Evolutionary conservation across 2,113 vertebrate species (phyloP).

Genomic region (Tragelaphus scriptus): DNA sequence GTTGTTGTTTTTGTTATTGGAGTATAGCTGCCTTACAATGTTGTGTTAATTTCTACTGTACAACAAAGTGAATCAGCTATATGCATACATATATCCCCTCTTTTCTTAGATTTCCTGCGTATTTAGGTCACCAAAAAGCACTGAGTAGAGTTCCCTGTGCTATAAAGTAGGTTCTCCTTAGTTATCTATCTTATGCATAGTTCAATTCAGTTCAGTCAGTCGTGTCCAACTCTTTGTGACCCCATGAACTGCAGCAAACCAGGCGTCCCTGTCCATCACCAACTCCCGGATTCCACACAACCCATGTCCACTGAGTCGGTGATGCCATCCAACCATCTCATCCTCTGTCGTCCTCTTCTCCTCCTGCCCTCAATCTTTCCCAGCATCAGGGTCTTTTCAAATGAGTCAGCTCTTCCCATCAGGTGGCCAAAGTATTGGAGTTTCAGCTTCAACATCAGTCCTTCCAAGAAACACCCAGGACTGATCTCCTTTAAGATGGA

Average conservation of each 20-base stretch:
- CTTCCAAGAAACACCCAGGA: background rate
- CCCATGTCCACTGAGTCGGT: background rate
- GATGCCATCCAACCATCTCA: background rate
- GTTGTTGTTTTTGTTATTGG: background rate
- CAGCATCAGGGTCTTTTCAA: background rate
- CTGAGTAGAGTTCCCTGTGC: background rate
- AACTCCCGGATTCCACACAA: background rate
- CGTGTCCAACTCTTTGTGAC: rapidly evolving
- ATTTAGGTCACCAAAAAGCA: background rate
- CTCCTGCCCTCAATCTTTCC: background rate
- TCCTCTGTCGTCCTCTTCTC: background rate
- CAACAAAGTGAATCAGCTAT: background rate
- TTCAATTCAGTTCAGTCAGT: background rate
- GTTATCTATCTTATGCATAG: background rate
- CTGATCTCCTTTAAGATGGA: background rate
- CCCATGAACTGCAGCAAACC: background rate
- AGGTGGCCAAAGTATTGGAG: background rate
- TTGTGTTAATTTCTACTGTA: background rate
- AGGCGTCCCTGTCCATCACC: background rate
- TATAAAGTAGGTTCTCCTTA: background rate
- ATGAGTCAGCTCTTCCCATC: background rate
- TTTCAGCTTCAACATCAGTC: background rate
- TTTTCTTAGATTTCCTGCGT: background rate
- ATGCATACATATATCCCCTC: background rate
- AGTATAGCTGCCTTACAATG: background rate